Base-by-base conservation (phyloP, 2,888 invertebrate genomes). In the Metallyticus violacea region DNA sequence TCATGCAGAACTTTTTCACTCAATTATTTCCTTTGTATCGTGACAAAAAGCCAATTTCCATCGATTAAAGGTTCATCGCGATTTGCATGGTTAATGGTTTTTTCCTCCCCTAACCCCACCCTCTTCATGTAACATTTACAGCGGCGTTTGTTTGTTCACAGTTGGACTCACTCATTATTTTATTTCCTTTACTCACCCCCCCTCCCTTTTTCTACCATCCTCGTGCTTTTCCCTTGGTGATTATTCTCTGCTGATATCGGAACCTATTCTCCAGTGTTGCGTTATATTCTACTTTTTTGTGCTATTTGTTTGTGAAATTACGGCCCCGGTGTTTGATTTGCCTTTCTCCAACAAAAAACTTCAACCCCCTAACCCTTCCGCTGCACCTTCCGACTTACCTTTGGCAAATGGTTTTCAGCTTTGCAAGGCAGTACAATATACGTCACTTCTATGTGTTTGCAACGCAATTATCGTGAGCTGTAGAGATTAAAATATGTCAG, bases 41-140 rank as follows among this genome's bases (percentile, higher is more conserved):
- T 85, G 78, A 62, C 87, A 84, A 87, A 87, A 87, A 87, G 86
- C 87, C 86, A 88, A 85, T 88, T 87, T 86, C 87, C 85, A 88
- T 87, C 87, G 88, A 88, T 88, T 88, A 88, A 88, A 87, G 88
- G 85, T 86, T 86, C 86, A 87, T 86, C 86, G 86, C 87, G 85
- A 87, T 87, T 87, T 87, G 84, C 88, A 87, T 87, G 88, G 87
- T 88, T 88, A 88, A 88, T 87, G 88, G 88, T 88, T 88, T 88
- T 88, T 86, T 83, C 27, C 79, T 79, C 79, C 62, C 83, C 83
- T 9, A 62, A n/a, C 29, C 29, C 77, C 83, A 76, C 29, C 77
- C 83, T 28, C 28, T 83, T 82, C 76, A 22, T 77, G 83, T 77
- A 83, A 83, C 83, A 77, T 77, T 85, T 85, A 80, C 84, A 77